Base-by-base conservation (phyloP, 2,888 invertebrate species). In the Stomorhina lunata region DNA sequence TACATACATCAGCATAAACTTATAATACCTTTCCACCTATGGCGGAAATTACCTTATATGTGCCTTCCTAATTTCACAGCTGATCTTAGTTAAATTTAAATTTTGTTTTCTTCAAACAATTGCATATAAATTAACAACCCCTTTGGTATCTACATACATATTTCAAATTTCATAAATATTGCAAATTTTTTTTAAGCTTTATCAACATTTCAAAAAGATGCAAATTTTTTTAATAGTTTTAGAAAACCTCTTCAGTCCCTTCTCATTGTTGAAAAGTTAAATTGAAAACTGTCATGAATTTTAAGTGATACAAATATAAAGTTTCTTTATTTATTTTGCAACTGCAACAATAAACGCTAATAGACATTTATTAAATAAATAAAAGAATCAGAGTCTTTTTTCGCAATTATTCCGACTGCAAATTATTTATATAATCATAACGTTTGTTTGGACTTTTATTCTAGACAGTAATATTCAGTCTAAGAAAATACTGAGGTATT, bases 401-500 rank as follows among this genome's bases (percentile, higher is more conserved):
- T 55, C 25, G 53, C 75, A 66, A 66, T 66, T 48, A 45, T 34
- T 66, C 22, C 45, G 22, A 22, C 48, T 45, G 34, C 50, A 63
- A 50, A 40, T 50, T 53, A 20, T 40, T 50, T 53, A 73, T 63
- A 73, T 63, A 73, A 73, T 61, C 72, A 61, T 29, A 59, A 34
- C 15, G 27, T 66, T 76, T 48, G 27, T 76, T 68, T 68, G 22
- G 22, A 34, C n/a, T n/a, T 17, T 22, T 59, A 22, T n/a, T 22
- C 20, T 40, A 15, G 4, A 57, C 17, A 71, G 45, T 2, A 45
- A 71, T 34, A 34, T n/a, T 71, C 12, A 59, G 34, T 68, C 37
- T 22, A 4, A 27, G 37, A 34, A 34, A 34, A 20, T 45, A 2
- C 17, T 34, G 10, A 12, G 2, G 1, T 25, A 37, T 37, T 15